Base-by-base conservation (phyloP, 2,797 vertebrate genomes). In the Rhynchonycteris naso region DNA sequence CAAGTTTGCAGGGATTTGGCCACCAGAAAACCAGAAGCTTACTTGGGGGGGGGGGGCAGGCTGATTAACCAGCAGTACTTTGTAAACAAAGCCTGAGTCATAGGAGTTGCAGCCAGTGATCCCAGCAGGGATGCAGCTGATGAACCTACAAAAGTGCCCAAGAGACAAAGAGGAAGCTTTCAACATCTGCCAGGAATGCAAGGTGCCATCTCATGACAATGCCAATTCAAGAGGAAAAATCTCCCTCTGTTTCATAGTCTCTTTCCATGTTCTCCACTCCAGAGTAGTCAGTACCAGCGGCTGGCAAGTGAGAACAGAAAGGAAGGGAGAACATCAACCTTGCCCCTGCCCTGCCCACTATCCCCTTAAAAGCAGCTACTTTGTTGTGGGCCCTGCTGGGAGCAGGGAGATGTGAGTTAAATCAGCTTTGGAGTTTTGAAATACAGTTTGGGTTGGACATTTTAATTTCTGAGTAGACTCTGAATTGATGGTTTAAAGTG, bases 81-180 rank as follows among this genome's bases (percentile, higher is more conserved):
- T 35, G 54, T 83, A 68, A 66, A 33, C 56, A 75, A 24, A 75
- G 89, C 28, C 76, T 78, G 69, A 85, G 35, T 92, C 75, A 76
- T 35, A 68, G 79, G 22, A 83, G 16, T 68, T 88, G 56, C 38
- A 86, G 71, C 90, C 59, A 74, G 61, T 24, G 35, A 9, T 5
- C 78, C 74, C 66, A 43, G 81, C 33, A 61, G 90, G 82, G 47
- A 4, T 58, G 68, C 38, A 28, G 50, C 72, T 96, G 84, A 52
- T 88, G 90, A 95, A 69, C 59, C 80, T 38, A 84, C 56, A 83
- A 50, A 95, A 84, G 84, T 69, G 9, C 76, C 63, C 61, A 59
- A 0, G 33, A 90, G 76, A 78, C 56, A 56, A 74, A 38, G 26
- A 75, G 26, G 35, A 69, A 81, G 68, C 82, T 92, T 66, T 83